Evolutionary conservation across 1,140 invertebrate genomes (phyloP).

Genomic region (Musca vetustissima): DNA sequence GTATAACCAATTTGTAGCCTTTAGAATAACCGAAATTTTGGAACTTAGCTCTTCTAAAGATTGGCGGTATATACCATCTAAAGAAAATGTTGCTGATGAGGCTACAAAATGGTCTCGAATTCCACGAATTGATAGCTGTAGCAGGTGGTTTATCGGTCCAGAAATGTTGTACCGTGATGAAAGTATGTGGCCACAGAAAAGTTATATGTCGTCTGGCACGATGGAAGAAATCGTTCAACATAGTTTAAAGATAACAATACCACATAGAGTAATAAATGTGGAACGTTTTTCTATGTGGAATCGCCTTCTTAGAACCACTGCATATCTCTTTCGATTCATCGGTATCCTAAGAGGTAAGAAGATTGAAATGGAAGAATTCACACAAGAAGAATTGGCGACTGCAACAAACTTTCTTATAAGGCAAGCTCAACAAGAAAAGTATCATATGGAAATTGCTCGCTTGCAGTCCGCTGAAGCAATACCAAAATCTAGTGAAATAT

Average conservation of each 20-base stretch:
- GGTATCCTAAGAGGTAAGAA: not conserved
- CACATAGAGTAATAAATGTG: not conserved
- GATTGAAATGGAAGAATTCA: not conserved
- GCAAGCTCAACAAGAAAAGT: constrained; percentile 14
- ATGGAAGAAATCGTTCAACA: not conserved
- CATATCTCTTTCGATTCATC: not conserved
- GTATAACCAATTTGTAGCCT: constrained; percentile 7
- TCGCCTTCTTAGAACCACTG: not conserved
- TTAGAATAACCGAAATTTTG: constrained; percentile 7
- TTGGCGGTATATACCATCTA: not conserved
- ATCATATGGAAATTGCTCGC: not conserved
- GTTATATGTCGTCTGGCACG: not conserved
- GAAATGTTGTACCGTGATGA: not conserved
- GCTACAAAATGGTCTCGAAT: no score
- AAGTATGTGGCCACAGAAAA: not conserved
- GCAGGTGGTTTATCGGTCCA: not conserved
- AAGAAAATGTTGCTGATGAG: not conserved
- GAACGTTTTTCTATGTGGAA: not conserved
- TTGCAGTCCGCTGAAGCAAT: not conserved
- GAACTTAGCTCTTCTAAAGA: not conserved
- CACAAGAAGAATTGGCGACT: constrained; percentile 31
- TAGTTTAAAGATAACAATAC: not conserved
- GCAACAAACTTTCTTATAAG: constrained; percentile 27
- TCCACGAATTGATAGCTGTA: not conserved
- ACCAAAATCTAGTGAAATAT: not conserved